A percentile compares a stretch with the other conserved stretches of the same genome.
Conservation (phyloP, 1,140 invertebrate genomes). For the Leucophenga varia region DNA sequence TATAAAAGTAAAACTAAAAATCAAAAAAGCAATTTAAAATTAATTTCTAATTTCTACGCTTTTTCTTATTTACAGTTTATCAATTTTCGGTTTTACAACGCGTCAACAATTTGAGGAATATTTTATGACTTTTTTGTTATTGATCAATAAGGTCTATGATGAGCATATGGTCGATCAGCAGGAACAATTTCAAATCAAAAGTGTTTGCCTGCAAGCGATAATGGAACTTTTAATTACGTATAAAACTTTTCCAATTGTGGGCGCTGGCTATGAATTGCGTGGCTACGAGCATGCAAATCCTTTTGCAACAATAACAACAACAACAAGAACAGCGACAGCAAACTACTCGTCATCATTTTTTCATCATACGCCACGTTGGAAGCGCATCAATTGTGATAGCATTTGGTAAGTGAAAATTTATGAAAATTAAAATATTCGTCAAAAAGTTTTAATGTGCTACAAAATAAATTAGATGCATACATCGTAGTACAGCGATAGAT, state of each 20-base stretch:
- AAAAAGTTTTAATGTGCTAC: constrained; percentile 48
- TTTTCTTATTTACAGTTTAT: constrained; percentile 35
- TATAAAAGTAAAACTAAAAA: no score
- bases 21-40: no score
- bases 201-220: constrained; percentile 69
- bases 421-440: constrained; percentile 44
- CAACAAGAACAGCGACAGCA: constrained; percentile 21
- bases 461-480: constrained; percentile 46
- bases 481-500: no score
- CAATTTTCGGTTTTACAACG: constrained; percentile 70
- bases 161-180: constrained; percentile 60
- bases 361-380: constrained; percentile 62
- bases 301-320: no score
- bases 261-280: constrained; percentile 61
- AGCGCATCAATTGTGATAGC: constrained; percentile 52
- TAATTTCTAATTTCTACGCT: neutral
- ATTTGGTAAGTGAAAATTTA: constrained; percentile 52
- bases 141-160: constrained; percentile 67
- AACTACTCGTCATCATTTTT: constrained; percentile 21
- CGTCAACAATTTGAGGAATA: constrained; percentile 83
- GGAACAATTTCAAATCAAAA: constrained; percentile 59
- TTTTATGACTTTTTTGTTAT: constrained; percentile 78
- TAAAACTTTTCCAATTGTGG: constrained; percentile 65
- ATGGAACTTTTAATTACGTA: constrained; percentile 70
- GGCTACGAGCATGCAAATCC: constrained; percentile 24